Evolutionary conservation across 2,888 invertebrate genomes (phyloP), one percentile per base, ranked within the genome.

Genomic region (Itoplectis maculator): DNA sequence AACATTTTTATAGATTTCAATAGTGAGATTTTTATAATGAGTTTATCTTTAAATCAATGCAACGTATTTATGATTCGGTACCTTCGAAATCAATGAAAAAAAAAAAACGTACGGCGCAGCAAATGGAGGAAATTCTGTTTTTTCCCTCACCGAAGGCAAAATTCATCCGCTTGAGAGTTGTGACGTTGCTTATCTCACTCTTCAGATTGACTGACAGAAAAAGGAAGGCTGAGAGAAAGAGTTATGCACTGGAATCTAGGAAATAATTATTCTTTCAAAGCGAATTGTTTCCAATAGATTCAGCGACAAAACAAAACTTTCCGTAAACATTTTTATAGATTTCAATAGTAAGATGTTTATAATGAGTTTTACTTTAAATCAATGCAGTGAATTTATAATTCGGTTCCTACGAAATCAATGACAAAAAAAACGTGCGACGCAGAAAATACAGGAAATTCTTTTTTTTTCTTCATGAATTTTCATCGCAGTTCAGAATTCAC

Each of bases 391-490:
- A 11, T 23, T 54, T 20, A 20, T 47, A 11, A 18, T 15, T 47
- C 29, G 2, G 29, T 29, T 29, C 5, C 29, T 15, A 5, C 15
- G 7, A 15, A 47, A 2, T 5, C 15, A 15, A 15, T n/a, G n/a
- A 15, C 15, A 47, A n/a, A 13, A 47, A 47, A n/a, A 15, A 47
- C 6, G 15, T 5, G n/a, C 15, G 15, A 47, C n/a, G n/a, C 13
- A 47, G 45, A 47, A 47, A 47, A 11, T 1, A 47, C 5, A n/a
- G n/a, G 20, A 47, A 42, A 59, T 9, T 13, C 40, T 23, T 35
- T n/a, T 18, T 65, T 9, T 23, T 47, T 45, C n/a, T 72, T 66
- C 9, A 66, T 20, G 54, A 54, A 23, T 13, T 11, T 20, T 5
- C 8, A 8, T 15, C 4, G 23, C 20, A 47, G 35, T 54, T 65